These are phyloP conservation scores for Pseudochirops cupreus DNA, from an alignment of 2,797 vertebrate species.

Conservation along the genomic window DNA sequence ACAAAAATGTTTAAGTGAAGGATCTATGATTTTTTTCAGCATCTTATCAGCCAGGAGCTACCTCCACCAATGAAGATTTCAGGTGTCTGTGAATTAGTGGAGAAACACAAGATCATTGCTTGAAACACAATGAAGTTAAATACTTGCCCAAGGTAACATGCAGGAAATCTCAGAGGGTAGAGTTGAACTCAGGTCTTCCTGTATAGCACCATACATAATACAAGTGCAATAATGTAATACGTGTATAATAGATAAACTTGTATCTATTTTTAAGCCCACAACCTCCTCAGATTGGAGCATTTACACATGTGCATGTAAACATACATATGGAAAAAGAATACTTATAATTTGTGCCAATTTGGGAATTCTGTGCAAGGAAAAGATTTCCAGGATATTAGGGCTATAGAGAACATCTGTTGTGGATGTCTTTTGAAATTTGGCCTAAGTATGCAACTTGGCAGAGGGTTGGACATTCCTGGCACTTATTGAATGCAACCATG, in stretches of 20 bases:
- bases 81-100: not conserved
- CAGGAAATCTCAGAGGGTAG: not conserved
- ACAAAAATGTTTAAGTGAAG: not conserved
- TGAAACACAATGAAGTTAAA: not conserved
- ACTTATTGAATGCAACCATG: conserved; percentile 16
- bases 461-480: conserved; percentile 27
- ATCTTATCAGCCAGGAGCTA: not conserved
- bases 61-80: not conserved
- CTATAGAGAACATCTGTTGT: conserved; percentile 20
- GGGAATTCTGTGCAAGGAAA: conserved; percentile 22
- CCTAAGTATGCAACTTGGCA: conserved; percentile 21
- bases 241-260: not conserved
- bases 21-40: not conserved
- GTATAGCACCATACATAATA: not conserved
- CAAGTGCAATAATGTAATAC: not conserved
- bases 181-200: not conserved
- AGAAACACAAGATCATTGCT: not conserved
- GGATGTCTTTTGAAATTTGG: not conserved
- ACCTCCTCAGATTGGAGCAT: not conserved
- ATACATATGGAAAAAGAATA: not conserved
- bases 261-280: not conserved
- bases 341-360: conserved; percentile 25
- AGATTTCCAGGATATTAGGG: conserved; percentile 22
- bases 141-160: not conserved
- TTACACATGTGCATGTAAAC: not conserved